phyloP scores from a whole-genome alignment of 53 echinoderm and acorn worm genomes.

The Pentamera pediparva region DNA sequence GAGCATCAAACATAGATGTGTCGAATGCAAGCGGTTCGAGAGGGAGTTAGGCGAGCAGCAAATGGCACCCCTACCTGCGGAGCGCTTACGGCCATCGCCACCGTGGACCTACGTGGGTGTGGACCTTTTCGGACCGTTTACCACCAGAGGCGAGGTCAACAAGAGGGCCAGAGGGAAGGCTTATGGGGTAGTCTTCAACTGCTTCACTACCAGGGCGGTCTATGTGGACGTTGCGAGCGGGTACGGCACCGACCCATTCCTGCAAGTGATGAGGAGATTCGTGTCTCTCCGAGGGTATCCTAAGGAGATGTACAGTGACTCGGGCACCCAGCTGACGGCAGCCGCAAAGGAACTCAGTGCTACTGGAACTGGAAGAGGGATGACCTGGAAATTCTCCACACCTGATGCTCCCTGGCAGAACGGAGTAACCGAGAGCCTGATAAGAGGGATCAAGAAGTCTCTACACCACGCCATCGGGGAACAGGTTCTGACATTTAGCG shows the following conservation, averaged over 20 bases:
- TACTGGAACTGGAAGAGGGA: conserved; percentile 19
- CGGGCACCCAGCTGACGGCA: conserved; percentile 36
- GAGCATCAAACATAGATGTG: not conserved
- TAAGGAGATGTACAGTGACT: conserved; percentile 40
- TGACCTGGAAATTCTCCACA: conserved; percentile 43
- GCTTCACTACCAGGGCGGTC: conserved; percentile 37
- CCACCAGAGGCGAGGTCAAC: conserved; percentile 32
- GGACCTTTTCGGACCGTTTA: conserved; percentile 44
- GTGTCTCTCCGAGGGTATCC: conserved; percentile 41
- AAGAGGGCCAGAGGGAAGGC: conserved; percentile 30
- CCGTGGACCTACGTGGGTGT: conserved; percentile 45
- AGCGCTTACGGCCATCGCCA: conserved; percentile 42
- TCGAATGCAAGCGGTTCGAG: not conserved
- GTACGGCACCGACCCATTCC: conserved; percentile 33
- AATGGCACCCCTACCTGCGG: not conserved
- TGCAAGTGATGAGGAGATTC: conserved; percentile 41
- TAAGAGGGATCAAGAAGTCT: conserved; percentile 46
- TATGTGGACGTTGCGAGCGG: conserved; percentile 35
- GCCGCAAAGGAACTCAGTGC: conserved; percentile 20
- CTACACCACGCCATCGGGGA: conserved; percentile 18
- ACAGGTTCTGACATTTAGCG: conserved; percentile 29
- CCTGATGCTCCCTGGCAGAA: conserved; percentile 51
- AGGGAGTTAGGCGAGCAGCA: not conserved
- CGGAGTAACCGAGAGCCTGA: conserved; percentile 46
- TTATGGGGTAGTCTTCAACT: conserved; percentile 46